Evolutionary conservation across 2,888 invertebrate genomes (phyloP).

Genomic region (Sthenelais limicola): DNA sequence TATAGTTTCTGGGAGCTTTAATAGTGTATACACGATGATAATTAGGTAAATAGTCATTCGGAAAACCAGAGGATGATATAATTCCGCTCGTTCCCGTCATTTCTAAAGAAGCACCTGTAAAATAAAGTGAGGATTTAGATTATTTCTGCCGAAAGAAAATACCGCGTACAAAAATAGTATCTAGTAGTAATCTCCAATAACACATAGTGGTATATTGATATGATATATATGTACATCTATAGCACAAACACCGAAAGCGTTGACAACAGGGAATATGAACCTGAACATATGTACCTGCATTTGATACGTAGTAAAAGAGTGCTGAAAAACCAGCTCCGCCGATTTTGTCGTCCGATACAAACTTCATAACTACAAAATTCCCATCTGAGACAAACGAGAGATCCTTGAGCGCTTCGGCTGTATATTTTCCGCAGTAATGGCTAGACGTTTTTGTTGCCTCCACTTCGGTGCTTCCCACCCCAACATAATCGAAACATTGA

Average conservation of each 20-base stretch:
- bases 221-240: too few relatives aligned
- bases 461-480: neutral
- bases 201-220: neutral
- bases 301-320: constrained; percentile 19
- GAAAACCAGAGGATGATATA: constrained; percentile 1
- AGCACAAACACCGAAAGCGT: too few relatives aligned
- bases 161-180: neutral
- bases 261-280: too few relatives aligned
- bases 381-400: constrained; percentile 39
- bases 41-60: constrained; percentile 21
- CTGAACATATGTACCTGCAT: too few relatives aligned
- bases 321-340: constrained; percentile 14
- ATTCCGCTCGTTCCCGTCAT: neutral
- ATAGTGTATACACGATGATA: constrained; percentile 24
- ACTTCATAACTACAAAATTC: constrained; percentile 33
- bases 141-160: neutral
- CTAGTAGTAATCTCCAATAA: neutral
- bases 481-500: constrained; percentile 36
- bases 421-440: constrained; percentile 5
- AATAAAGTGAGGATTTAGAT: neutral
- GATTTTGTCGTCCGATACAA: constrained; percentile 37
- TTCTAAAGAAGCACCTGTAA: constrained; percentile 3
- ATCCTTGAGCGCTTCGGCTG: neutral
- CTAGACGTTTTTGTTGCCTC: neutral
- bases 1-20: neutral